phyloP scores from a whole-genome alignment of 2,113 vertebrate species.

The Drymodes brunneopygia region DNA sequence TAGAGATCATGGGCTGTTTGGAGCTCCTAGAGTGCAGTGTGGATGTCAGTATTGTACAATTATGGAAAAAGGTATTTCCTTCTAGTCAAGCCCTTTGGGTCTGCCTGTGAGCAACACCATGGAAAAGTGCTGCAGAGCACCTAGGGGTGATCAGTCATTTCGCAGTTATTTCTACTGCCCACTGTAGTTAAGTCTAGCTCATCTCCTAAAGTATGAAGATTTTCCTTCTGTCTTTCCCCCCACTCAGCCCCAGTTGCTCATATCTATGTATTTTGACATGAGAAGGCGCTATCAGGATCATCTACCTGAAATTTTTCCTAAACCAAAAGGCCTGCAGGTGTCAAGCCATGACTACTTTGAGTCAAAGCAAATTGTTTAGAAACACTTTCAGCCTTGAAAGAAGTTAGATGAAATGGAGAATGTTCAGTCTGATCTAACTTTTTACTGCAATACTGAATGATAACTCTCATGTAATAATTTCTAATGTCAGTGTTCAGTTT shows the following conservation, averaged over 20 bases:
- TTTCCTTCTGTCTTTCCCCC: neutral
- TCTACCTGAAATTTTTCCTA: neutral
- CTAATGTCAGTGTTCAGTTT: neutral
- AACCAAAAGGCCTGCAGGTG: neutral
- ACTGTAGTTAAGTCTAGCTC: neutral
- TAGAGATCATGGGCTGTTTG: neutral
- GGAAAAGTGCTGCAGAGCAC: neutral
- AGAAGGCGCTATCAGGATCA: neutral
- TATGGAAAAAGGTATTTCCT: neutral
- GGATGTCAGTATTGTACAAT: neutral
- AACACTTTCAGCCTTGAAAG: neutral
- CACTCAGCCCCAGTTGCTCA: accelerated
- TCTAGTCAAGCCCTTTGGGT: neutral
- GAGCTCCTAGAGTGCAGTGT: neutral
- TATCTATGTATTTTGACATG: neutral
- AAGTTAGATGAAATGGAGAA: neutral
- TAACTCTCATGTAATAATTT: neutral
- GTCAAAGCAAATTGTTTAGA: neutral
- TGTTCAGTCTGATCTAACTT: neutral
- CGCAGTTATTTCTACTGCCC: neutral
- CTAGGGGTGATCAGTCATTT: neutral
- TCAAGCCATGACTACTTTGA: neutral
- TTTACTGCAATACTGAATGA: neutral
- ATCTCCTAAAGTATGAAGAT: neutral
- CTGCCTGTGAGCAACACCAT: neutral